Evolutionary conservation across 2,888 invertebrate genomes (phyloP).

Genomic region (Anoncus sp.): DNA sequence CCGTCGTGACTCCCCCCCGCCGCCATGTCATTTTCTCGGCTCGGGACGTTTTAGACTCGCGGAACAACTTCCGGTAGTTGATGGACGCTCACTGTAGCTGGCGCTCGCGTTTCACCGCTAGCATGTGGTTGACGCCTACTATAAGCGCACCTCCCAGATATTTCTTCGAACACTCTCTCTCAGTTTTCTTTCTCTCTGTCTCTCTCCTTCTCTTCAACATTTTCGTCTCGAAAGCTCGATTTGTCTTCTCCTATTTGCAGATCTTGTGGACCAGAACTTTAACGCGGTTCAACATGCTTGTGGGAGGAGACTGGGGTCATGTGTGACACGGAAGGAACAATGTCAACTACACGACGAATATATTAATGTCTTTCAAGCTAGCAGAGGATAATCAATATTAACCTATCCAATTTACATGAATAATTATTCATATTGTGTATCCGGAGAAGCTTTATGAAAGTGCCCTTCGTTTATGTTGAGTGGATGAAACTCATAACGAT

Average conservation of each 20-base stretch:
- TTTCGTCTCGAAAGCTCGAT: constrained; percentile 27
- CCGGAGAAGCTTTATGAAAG: too few species aligned
- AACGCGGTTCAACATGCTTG: constrained; percentile 16
- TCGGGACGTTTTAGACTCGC: constrained; percentile 35
- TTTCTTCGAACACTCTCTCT: constrained; percentile 54
- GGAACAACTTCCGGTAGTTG: constrained; percentile 61
- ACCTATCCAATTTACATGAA: too few species aligned
- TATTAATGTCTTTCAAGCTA: too few species aligned
- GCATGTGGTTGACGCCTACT: constrained; percentile 59
- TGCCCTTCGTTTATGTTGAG: too few species aligned
- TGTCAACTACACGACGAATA: too few species aligned
- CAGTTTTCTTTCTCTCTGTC: too few species aligned
- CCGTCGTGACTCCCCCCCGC: too few species aligned
- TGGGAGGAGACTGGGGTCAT: constrained; percentile 9
- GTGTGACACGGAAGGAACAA: background rate
- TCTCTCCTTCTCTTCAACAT: too few species aligned
- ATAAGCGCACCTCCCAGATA: constrained; percentile 43
- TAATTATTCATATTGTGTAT: too few species aligned
- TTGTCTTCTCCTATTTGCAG: constrained; percentile 54
- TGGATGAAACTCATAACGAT: too few species aligned
- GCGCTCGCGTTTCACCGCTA: constrained; percentile 34
- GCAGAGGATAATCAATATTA: too few species aligned
- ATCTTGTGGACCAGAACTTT: constrained; percentile 15
- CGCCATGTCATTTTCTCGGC: constrained; percentile 61
- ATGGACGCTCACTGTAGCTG: constrained; percentile 53